Percentiles rank a stretch among this genome's conserved stretches.
phyloP scores from a whole-genome alignment of 2,888 invertebrate genomes.

The Maniola hyperantus region DNA sequence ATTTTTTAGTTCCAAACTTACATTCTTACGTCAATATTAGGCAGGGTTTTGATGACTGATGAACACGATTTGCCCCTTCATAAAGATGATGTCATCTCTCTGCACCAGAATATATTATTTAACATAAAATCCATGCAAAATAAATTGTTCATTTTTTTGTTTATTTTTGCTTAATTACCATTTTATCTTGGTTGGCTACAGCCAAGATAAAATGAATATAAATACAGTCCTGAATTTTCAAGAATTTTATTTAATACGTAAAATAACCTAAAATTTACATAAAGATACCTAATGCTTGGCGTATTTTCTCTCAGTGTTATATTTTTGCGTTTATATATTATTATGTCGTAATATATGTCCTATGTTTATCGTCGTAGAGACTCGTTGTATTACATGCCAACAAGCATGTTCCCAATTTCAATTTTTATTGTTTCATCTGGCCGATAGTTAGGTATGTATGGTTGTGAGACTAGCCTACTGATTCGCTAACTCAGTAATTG shows the following conservation, averaged over 20 bases:
- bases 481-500: no score
- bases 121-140: slow-evolving; percentile 34
- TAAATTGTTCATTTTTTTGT: slow-evolving; percentile 31
- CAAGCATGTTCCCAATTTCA: neutral
- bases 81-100: neutral
- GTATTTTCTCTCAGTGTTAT: neutral
- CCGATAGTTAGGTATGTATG: no score
- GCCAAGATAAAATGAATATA: no score
- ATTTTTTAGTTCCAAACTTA: no score
- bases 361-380: neutral
- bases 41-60: neutral
- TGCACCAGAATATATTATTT: slow-evolving; percentile 37
- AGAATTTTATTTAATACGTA: neutral
- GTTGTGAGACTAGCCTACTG: no score
- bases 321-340: neutral
- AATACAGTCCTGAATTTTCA: slow-evolving; percentile 1
- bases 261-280: neutral
- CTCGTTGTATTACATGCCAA: neutral
- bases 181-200: slow-evolving; percentile 10
- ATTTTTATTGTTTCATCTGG: no score
- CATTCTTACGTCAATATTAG: no score
- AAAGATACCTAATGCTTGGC: neutral
- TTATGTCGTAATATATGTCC: neutral
- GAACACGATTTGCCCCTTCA: neutral
- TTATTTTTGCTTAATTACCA: slow-evolving; percentile 33